These are phyloP conservation scores for Danio choprae DNA, from an alignment of 2,797 vertebrate genomes.

Conservation along the genomic window DNA sequence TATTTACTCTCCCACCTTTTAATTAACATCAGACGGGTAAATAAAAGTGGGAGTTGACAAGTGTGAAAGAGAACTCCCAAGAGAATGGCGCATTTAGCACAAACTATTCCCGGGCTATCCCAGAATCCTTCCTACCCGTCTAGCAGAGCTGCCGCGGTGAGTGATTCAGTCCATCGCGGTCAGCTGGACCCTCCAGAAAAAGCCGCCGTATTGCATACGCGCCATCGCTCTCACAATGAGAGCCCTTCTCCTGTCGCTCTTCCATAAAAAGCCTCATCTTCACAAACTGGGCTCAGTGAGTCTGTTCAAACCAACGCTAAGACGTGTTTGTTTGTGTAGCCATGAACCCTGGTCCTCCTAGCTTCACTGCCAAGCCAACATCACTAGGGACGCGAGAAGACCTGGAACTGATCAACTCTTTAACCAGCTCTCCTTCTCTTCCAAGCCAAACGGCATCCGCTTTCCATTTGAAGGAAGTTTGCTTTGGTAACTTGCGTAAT, in stretches of 20 bases:
- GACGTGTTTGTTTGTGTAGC: slow-evolving; percentile 71
- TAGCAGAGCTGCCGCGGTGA: slow-evolving; percentile 66
- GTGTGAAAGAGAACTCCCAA: slow-evolving; percentile 58
- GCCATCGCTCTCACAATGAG: slow-evolving; percentile 62
- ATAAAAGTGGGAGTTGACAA: slow-evolving; percentile 59
- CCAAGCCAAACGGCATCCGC: slow-evolving; percentile 67
- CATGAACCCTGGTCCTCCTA: slow-evolving; percentile 63
- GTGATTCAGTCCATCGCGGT: slow-evolving; percentile 65
- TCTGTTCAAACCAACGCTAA: slow-evolving; percentile 57
- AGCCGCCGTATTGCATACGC: slow-evolving; percentile 59
- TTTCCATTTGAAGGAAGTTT: slow-evolving; percentile 72
- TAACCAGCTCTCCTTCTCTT: slow-evolving; percentile 63
- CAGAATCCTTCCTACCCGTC: slow-evolving; percentile 57
- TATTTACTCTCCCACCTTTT: slow-evolving; percentile 58
- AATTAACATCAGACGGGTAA: slow-evolving; percentile 61
- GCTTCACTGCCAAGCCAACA: slow-evolving; percentile 57
- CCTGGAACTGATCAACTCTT: slow-evolving; percentile 72
- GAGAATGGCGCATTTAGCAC: slow-evolving; percentile 66
- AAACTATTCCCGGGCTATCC: slow-evolving; percentile 69
- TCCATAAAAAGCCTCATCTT: slow-evolving; percentile 65
- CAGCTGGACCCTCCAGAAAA: slow-evolving; percentile 57
- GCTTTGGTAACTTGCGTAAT: slow-evolving; percentile 69
- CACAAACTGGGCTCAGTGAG: slow-evolving; percentile 68
- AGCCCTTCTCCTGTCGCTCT: slow-evolving; percentile 59
- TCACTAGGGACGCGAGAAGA: slow-evolving; percentile 42